Conservation (phyloP, 2,113 vertebrate genomes). For the Odontophorus gujanensis region DNA sequence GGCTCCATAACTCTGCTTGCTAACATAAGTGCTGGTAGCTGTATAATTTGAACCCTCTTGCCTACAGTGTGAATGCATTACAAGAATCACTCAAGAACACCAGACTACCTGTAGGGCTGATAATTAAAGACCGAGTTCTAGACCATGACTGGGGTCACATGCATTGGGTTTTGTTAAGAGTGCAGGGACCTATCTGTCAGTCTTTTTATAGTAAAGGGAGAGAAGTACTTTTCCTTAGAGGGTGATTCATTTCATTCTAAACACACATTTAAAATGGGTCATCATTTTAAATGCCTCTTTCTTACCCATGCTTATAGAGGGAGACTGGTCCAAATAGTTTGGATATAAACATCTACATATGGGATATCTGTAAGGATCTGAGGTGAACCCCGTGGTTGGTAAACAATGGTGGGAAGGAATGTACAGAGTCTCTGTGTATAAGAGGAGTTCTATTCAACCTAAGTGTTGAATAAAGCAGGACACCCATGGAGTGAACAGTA, state of each 20-base stretch:
- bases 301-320: neutral
- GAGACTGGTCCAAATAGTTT: neutral
- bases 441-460: slow-evolving; percentile 45
- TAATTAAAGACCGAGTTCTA: neutral
- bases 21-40: neutral
- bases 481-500: slow-evolving; percentile 42
- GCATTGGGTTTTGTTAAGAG: neutral
- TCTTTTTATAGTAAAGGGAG: slow-evolving; percentile 16
- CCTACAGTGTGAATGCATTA: neutral
- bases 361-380: neutral
- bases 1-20: neutral
- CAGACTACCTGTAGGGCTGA: neutral
- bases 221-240: neutral
- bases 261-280: slow-evolving; percentile 62
- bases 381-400: neutral
- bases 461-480: slow-evolving; percentile 48
- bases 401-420: neutral
- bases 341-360: neutral
- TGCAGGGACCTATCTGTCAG: neutral
- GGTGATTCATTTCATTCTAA: slow-evolving; percentile 26
- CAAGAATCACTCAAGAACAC: neutral
- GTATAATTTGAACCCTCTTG: neutral
- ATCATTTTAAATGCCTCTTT: neutral
- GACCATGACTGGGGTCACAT: neutral
- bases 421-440: neutral